Percentiles rank a stretch among this genome's conserved stretches.
These are phyloP conservation scores for Lepidurus packardi DNA, from an alignment of 1,140 invertebrate genomes.

Conservation along the genomic window DNA sequence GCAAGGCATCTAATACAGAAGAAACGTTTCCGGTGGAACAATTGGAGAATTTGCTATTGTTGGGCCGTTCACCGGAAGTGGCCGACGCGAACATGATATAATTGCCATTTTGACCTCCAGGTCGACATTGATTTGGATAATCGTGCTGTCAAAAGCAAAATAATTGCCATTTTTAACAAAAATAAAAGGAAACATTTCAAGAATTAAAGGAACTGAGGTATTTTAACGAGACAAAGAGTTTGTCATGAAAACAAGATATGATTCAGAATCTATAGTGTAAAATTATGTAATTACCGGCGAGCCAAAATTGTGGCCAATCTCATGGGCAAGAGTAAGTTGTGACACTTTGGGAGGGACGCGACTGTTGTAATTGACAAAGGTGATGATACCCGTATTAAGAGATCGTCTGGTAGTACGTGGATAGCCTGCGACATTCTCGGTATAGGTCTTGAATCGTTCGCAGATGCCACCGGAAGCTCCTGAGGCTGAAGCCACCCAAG, in stretches of 20 bases:
- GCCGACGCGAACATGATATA: conserved; percentile 97
- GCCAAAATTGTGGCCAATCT: conserved; percentile 99
- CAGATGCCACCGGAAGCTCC: conserved; percentile 96
- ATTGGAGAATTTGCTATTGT: conserved; percentile 89
- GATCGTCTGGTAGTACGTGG: conserved; percentile 89
- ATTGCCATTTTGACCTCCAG: conserved; percentile 77
- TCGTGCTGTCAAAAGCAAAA: conserved; percentile 68
- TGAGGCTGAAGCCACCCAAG: conserved; percentile 95
- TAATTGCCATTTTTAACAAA: conserved; percentile 30
- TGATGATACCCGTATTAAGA: conserved; percentile 98
- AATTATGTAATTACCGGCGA: conserved; percentile 67
- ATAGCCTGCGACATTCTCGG: conserved; percentile 85
- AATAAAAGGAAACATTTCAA: not conserved
- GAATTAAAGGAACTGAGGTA: not conserved
- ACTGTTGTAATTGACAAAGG: conserved; percentile 98
- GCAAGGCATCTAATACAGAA: conserved; percentile 82
- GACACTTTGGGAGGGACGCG: conserved; percentile 94
- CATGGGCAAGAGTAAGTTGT: conserved; percentile 94
- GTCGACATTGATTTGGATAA: conserved; percentile 83
- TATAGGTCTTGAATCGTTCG: conserved; percentile 95
- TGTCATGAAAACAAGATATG: not conserved
- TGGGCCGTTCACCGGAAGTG: conserved; percentile 84
- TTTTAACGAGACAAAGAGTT: conserved; percentile 31
- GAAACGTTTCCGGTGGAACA: conserved; percentile 95
- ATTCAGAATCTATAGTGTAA: not conserved